These are phyloP conservation scores for Peromyscus polionotus DNA, from an alignment of 2,113 vertebrate genomes.

Conservation along the genomic window DNA sequence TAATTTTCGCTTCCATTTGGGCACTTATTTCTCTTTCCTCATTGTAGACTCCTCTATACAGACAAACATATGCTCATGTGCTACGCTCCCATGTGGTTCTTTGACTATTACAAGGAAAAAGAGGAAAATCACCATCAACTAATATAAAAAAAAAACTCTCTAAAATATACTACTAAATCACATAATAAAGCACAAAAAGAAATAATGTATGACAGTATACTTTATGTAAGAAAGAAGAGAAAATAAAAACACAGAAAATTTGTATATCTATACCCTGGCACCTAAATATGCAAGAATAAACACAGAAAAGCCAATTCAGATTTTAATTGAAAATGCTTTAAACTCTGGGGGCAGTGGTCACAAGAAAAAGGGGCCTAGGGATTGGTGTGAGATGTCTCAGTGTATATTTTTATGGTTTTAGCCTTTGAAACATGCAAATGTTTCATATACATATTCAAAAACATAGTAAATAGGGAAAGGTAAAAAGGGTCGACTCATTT, in stretches of 20 bases:
- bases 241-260: background rate
- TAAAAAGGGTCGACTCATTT: background rate
- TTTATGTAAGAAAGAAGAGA: constrained; percentile 10
- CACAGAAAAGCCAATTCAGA: background rate
- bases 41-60: background rate
- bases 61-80: background rate
- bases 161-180: background rate
- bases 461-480: constrained; percentile 25
- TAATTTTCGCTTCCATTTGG: background rate
- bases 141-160: background rate
- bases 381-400: background rate
- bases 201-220: background rate
- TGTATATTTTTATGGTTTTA: constrained; percentile 49
- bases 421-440: constrained; percentile 49
- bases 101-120: background rate
- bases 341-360: background rate
- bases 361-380: background rate
- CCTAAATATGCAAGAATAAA: background rate
- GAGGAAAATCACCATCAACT: background rate
- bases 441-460: constrained; percentile 32
- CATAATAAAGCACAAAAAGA: background rate
- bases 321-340: background rate
- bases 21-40: background rate
- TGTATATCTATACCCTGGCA: background rate
- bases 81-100: background rate